Evolutionary conservation across 2,888 invertebrate species (phyloP), one percentile per base, ranked within the genome.

Genomic region (Parochlus steinenii): DNA sequence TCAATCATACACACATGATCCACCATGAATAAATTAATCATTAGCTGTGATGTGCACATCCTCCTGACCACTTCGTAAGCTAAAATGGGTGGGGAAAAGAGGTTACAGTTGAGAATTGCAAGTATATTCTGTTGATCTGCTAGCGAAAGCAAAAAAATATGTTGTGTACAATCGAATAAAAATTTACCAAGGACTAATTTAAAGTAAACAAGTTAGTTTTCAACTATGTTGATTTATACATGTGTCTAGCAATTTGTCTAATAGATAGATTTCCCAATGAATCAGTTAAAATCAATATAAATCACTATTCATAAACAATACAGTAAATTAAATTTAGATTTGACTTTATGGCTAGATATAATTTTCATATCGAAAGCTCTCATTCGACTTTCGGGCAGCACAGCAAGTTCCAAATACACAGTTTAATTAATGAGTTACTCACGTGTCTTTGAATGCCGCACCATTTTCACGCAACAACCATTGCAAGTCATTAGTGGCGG

Each of bases 1-100:
- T 90, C 90, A 79, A 85, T 82, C 89, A 90, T 90, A 77, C 90
- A 90, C 67, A 90, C 90, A 70, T 90, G 90, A 57, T 90, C 90
- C 62, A 90, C 90, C 87, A 90, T 89, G 70, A 90, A 90, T 53
- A 90, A 70, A 64, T 90, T 90, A 65, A 90, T 90, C 64, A 87
- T 86, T 45, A 90, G 72, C 56, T 89, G 85, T 43, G 86, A 81
- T 39, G 89, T 90, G 64, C 90, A 90, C 48, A 89, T 89, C 48
- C 90, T 71, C 41, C 87, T 71, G 46, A 90, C 82, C 50, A 82
- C 85, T 63, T 87, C 86, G 65, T 83, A 86, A 41, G 77, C 87
- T 87, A 71, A 15, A 70, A 69, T 47, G 45, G 39, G 43, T 42
- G 46, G 34, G 41, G 20, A 31, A 24, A 18, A 17, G 16, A 10